A percentile compares a stretch with the other conserved stretches of the same genome.
Conservation (phyloP, 2,797 vertebrate species). For the Acanthurus leucopareius region DNA sequence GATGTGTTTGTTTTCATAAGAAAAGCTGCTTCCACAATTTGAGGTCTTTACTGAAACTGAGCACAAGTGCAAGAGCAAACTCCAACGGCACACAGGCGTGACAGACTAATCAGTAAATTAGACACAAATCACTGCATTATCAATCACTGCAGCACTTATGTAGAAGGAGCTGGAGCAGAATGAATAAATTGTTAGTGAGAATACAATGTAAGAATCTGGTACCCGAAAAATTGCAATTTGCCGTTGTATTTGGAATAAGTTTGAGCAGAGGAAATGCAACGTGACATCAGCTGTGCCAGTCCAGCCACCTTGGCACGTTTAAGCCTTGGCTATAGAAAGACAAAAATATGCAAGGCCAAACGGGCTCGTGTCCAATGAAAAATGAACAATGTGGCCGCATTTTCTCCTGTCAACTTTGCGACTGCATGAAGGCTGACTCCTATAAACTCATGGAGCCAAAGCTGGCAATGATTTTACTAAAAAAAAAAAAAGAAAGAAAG, state of each 20-base stretch:
- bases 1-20: slow-evolving; percentile 16
- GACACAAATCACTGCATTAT: slow-evolving; percentile 4
- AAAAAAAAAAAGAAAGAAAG: no score
- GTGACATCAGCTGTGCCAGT: no score
- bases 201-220: not conserved
- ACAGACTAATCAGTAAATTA: slow-evolving; percentile 25
- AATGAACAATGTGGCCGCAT: slow-evolving; percentile 21
- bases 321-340: no score
- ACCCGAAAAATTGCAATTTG: slow-evolving; percentile 11
- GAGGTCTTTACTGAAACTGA: slow-evolving; percentile 8
- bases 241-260: not conserved
- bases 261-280: no score
- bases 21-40: slow-evolving; percentile 3
- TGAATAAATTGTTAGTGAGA: slow-evolving; percentile 2
- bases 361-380: slow-evolving; percentile 18
- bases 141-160: not conserved
- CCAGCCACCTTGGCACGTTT: no score
- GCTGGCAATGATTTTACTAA: slow-evolving; percentile 18
- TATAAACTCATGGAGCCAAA: slow-evolving; percentile 6
- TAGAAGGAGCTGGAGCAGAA: not conserved
- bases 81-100: slow-evolving; percentile 7
- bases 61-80: slow-evolving; percentile 1
- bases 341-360: no score
- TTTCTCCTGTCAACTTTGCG: slow-evolving; percentile 31
- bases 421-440: slow-evolving; percentile 8